Base-by-base conservation (phyloP, 23 tunicate genomes). In the Aplidium turbinatum region DNA sequence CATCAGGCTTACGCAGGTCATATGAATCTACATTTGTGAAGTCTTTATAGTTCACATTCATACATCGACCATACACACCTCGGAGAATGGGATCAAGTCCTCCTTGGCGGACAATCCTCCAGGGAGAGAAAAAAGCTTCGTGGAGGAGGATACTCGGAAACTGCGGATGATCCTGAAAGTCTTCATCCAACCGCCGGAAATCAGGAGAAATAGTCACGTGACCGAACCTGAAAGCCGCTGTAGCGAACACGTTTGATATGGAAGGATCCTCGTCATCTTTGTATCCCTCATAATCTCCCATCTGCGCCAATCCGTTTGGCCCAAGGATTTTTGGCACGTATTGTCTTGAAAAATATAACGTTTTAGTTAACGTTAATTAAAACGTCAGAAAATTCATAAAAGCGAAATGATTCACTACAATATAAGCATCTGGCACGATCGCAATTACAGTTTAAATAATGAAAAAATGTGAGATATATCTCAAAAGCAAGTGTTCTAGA, bases 151-250 rank as follows among this genome's bases (percentile, higher is more conserved):
- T 95, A 35, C 77, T 84, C 16, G 76, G 73, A 67, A 61, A 89
- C 29, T 72, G 33, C 1, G 83, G 87, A 61, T 95, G 92, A 32
- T 95, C 84, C 16, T 95, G 50, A 50, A 67, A 95, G 63, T 83
- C 75, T 61, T 79, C 92, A 35, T 83, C 77, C 50, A 95, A 58
- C 18, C 99, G 57, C 32, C 90, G 63, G 56, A 95, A 91, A 63
- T 79, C 76, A 13, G 99, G 95, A 1, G 84, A 65, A 42, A 95
- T 95, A 1, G 99, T 91, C 19, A 89, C 96, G 75, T 95, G 99
- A 3, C 99, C 99, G 47, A 95, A 95, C 52, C 99, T 79, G 38
- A 95, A 95, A 9, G 99, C 99, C 2, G 99, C 99, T n/a, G 99
- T 95, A 7, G 93, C 95, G 63, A 95, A 95, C 21, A 95, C 96